Evolutionary conservation across 2,797 vertebrate species (phyloP).

Genomic region (Mus caroli): DNA sequence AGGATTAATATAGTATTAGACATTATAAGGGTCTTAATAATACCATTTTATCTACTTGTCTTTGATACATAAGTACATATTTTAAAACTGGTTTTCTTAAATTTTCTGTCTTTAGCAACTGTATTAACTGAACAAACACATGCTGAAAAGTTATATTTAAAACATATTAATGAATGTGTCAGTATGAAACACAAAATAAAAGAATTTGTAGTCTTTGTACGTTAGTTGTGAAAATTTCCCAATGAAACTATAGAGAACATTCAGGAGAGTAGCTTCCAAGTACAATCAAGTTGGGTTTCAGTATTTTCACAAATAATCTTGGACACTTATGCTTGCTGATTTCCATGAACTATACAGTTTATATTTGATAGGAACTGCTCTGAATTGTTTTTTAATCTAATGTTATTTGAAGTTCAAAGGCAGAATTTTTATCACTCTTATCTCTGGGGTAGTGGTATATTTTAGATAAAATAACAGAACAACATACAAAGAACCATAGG

Average conservation of each 20-base stretch:
- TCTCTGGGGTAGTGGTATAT: not conserved
- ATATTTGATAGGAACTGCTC: not conserved
- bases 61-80: not conserved
- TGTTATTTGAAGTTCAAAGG: not conserved
- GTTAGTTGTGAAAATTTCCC: not conserved
- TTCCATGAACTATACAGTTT: not conserved
- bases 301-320: not conserved
- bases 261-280: not conserved
- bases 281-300: not conserved
- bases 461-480: not conserved
- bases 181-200: not conserved
- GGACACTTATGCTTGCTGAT: not conserved
- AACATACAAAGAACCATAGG: not conserved
- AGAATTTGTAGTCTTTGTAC: not conserved
- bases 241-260: not conserved
- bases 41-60: not conserved
- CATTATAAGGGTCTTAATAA: constrained; percentile 20
- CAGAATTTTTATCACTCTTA: not conserved
- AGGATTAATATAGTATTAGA: not conserved
- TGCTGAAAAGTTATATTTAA: not conserved
- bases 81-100: constrained; percentile 24
- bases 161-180: not conserved
- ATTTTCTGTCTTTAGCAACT: not conserved
- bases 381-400: not conserved
- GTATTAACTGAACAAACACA: not conserved